Evolutionary conservation across 2,113 vertebrate genomes (phyloP).

Genomic region (Brachirus orientalis): DNA sequence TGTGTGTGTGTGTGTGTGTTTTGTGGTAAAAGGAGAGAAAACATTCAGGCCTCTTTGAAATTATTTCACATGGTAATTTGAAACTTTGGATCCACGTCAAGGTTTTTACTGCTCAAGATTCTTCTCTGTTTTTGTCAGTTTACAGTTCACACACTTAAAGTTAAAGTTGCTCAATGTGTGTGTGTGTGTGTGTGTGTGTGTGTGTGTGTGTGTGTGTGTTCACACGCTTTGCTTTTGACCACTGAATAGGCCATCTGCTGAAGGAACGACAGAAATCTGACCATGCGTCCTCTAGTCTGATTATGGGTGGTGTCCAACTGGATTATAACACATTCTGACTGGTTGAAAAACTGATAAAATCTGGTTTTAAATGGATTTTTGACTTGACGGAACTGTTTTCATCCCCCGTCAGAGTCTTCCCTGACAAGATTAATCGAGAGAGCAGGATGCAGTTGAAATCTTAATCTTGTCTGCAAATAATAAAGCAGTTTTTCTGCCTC

Average conservation of each 20-base stretch:
- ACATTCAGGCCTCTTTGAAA: conserved; percentile 3
- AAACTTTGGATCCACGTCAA: conserved; percentile 12
- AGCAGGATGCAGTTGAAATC: neutral
- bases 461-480: neutral
- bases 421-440: neutral
- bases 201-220: neutral
- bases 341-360: no score
- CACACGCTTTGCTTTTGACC: conserved; percentile 2
- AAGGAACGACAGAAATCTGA: neutral
- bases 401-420: neutral
- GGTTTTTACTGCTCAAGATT: conserved; percentile 1
- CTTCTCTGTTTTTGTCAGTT: conserved; percentile 5
- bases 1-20: no score
- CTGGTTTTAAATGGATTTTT: no score
- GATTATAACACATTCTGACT: no score
- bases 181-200: neutral
- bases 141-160: neutral
- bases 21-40: neutral
- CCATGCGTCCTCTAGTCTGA: neutral
- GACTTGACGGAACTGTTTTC: neutral
- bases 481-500: no score
- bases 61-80: conserved; percentile 21
- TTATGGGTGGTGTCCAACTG: neutral
- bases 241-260: neutral
- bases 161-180: neutral